Evolutionary conservation across 2,113 vertebrate genomes (phyloP).

Genomic region (Oryzias woworae): DNA sequence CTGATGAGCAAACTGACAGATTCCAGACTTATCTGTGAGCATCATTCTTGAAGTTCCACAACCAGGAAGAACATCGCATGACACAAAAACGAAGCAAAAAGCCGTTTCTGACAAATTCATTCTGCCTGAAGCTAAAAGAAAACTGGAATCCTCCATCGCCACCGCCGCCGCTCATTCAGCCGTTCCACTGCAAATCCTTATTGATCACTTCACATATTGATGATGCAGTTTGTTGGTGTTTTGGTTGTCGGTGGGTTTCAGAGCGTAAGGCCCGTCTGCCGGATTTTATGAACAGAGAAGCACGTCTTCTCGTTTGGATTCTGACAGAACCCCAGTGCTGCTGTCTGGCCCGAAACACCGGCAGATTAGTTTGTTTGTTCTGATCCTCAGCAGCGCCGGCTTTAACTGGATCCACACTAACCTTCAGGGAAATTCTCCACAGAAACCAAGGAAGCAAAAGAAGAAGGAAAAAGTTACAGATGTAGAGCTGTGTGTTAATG

Average conservation of each 20-base stretch:
- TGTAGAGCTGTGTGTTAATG: constrained; percentile 41
- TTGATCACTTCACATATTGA: constrained; percentile 32
- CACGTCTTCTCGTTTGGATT: constrained; percentile 2
- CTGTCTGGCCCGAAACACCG: constrained; percentile 32
- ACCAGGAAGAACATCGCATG: too few relatives aligned
- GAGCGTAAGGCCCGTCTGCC: constrained; percentile 20
- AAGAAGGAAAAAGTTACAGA: constrained; percentile 43
- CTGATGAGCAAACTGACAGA: constrained; percentile 19
- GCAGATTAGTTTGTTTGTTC: constrained; percentile 43
- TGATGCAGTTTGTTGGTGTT: constrained; percentile 18
- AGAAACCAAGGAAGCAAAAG: constrained; percentile 17
- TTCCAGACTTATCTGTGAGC: neutral
- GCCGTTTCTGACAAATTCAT: too few relatives aligned
- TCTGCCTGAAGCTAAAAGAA: too few relatives aligned
- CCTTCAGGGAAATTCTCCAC: constrained; percentile 47
- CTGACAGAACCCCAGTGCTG: constrained; percentile 26
- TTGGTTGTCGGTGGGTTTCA: constrained; percentile 20
- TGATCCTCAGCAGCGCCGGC: constrained; percentile 26
- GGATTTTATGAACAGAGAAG: constrained; percentile 2
- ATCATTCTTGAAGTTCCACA: neutral
- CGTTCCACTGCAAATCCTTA: constrained; percentile 17
- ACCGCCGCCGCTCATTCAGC: neutral
- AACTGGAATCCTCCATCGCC: too few relatives aligned
- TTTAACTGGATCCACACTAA: constrained; percentile 43
- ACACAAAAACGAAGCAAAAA: too few relatives aligned